These are phyloP conservation scores for Nothobranchius kuhntae DNA, from an alignment of 2,113 vertebrate species.

Conservation along the genomic window DNA sequence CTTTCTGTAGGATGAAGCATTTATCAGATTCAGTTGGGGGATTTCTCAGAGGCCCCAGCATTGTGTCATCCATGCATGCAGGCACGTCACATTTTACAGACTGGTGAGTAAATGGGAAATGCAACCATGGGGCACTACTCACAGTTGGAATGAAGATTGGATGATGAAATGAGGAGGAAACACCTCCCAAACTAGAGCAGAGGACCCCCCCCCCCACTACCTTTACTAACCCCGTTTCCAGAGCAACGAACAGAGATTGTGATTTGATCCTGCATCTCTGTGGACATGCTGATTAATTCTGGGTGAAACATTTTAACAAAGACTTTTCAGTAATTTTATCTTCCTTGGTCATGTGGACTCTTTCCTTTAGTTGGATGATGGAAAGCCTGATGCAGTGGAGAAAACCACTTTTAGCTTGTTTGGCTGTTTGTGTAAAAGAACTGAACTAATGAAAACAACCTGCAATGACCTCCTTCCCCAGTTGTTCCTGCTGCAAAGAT, in stretches of 20 bases:
- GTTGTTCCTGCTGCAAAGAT: background rate
- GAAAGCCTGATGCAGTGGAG: background rate
- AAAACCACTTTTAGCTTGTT: background rate
- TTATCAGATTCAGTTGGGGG: slow-evolving; percentile 18
- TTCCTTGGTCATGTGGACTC: slow-evolving; percentile 15
- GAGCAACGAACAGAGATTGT: slow-evolving; percentile 23
- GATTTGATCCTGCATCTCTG: slow-evolving; percentile 20
- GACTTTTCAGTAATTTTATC: slow-evolving; percentile 14
- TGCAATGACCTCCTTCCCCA: background rate
- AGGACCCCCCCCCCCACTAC: slow-evolving; percentile 11
- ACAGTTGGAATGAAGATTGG: slow-evolving; percentile 50
- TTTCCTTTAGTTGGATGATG: background rate
- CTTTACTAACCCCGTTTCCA: slow-evolving; percentile 39
- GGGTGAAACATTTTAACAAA: slow-evolving; percentile 9
- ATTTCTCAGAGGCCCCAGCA: slow-evolving; percentile 15
- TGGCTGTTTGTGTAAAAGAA: background rate
- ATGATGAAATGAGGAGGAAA: slow-evolving; percentile 73
- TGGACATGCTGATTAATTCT: slow-evolving; percentile 21
- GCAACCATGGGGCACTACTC: slow-evolving; percentile 17
- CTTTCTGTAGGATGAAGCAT: slow-evolving; percentile 1
- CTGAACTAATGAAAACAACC: background rate
- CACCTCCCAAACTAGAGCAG: slow-evolving; percentile 16
- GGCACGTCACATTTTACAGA: slow-evolving; percentile 31
- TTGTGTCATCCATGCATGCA: slow-evolving; percentile 23
- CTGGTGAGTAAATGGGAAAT: slow-evolving; percentile 32